phyloP scores from a whole-genome alignment of 2,797 vertebrate species.

The Anguilla marmorata region DNA sequence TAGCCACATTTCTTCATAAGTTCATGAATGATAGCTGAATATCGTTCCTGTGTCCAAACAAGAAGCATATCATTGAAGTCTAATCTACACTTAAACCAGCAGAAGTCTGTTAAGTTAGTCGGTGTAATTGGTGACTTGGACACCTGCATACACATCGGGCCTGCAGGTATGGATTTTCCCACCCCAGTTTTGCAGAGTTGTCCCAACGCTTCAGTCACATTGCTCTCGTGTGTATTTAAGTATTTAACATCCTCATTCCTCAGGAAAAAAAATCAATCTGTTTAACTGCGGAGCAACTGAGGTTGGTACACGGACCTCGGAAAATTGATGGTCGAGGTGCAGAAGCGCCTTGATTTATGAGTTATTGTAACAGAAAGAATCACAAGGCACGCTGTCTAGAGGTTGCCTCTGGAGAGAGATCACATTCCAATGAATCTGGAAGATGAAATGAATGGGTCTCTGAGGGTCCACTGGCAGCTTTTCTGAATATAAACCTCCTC shows the following conservation, averaged over 20 bases:
- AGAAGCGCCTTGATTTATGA: background rate
- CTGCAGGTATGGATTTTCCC: background rate
- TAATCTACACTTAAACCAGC: too few relatives aligned
- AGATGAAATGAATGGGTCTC: too few relatives aligned
- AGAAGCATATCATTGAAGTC: too few relatives aligned
- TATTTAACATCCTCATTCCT: background rate
- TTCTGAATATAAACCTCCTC: background rate
- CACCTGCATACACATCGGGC: too few relatives aligned
- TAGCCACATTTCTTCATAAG: too few relatives aligned
- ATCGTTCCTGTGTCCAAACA: too few relatives aligned
- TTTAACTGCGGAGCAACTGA: background rate
- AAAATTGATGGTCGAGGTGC: background rate
- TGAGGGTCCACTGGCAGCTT: background rate
- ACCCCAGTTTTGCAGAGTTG: background rate
- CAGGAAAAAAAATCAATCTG: background rate
- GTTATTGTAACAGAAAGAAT: background rate
- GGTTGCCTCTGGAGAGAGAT: background rate
- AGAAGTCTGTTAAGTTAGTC: too few relatives aligned
- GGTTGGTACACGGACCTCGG: too few relatives aligned
- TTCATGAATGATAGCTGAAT: too few relatives aligned
- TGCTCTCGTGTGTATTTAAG: background rate
- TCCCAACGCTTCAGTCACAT: background rate
- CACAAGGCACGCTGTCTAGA: background rate
- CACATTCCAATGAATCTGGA: background rate
- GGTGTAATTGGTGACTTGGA: too few relatives aligned